Conservation (phyloP, 2,797 vertebrate species). For the Eremophila alpestris region DNA sequence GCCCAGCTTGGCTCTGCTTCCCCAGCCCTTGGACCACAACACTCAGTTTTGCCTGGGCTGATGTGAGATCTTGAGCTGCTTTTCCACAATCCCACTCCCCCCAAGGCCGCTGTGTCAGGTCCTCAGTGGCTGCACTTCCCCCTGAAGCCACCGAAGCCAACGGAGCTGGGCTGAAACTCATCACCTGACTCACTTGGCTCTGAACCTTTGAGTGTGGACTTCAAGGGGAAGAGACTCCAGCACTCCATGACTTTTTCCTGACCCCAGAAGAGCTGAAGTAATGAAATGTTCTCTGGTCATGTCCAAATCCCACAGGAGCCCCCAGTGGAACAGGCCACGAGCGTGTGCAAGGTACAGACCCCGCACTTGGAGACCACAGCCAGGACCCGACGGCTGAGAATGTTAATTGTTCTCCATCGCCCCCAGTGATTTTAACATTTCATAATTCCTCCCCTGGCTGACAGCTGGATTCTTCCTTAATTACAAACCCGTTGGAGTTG, state of each 20-base stretch:
- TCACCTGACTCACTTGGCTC: conserved; percentile 49
- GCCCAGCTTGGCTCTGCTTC: background rate
- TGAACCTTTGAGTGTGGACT: background rate
- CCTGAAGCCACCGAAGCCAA: background rate
- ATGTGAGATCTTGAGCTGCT: background rate
- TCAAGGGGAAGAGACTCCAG: background rate
- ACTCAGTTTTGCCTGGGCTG: background rate
- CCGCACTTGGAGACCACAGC: background rate
- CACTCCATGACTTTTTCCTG: conserved; percentile 41
- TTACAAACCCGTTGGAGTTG: conserved; percentile 58
- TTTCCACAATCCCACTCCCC: background rate
- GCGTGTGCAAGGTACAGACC: background rate
- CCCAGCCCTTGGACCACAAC: background rate
- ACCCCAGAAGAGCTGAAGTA: conserved; percentile 47
- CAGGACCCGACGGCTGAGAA: background rate
- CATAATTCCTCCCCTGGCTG: conserved; percentile 47
- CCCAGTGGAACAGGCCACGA: background rate
- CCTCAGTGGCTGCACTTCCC: background rate
- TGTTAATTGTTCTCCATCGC: conserved; percentile 34
- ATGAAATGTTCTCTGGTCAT: conserved; percentile 19
- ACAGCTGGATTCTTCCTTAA: conserved; percentile 67
- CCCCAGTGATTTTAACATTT: conserved; percentile 50
- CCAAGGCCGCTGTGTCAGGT: background rate
- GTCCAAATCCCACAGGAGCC: background rate
- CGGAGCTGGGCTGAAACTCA: background rate